A percentile compares a stretch with the other conserved stretches of the same genome.
Evolutionary conservation across 2,888 invertebrate species (phyloP).

Genomic region (Dysmachus trigonus): DNA sequence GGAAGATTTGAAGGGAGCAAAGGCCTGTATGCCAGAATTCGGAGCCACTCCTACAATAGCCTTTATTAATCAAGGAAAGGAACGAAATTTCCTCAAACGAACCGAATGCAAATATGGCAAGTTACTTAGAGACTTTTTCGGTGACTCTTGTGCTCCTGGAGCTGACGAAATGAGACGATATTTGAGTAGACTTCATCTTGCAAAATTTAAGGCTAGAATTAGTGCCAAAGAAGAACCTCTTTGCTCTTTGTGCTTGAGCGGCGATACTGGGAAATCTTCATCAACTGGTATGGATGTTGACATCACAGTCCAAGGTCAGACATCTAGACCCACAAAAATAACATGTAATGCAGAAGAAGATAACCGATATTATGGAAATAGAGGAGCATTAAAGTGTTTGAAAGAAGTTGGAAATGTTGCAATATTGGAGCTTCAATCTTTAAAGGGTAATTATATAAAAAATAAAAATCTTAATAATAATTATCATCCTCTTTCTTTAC

Average conservation of each 20-base stretch:
- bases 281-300: neutral
- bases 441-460: slow-evolving; percentile 59
- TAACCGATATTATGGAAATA: slow-evolving; percentile 70
- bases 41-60: slow-evolving; percentile 74
- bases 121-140: slow-evolving; percentile 68
- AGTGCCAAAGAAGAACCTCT: slow-evolving; percentile 53
- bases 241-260: slow-evolving; percentile 56
- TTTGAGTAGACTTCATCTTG: slow-evolving; percentile 46
- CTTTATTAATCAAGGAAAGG: slow-evolving; percentile 69
- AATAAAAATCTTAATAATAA: neutral
- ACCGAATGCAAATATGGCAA: slow-evolving; percentile 69
- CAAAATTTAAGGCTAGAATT: neutral
- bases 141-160: slow-evolving; percentile 71
- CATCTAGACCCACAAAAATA: slow-evolving; percentile 40
- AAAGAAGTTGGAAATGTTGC: slow-evolving; percentile 69
- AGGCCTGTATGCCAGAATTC: slow-evolving; percentile 74
- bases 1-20: slow-evolving; percentile 67
- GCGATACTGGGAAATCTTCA: neutral
- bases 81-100: slow-evolving; percentile 63
- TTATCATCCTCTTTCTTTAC: neutral
- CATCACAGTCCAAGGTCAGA: neutral
- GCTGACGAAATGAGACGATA: slow-evolving; percentile 66
- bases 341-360: slow-evolving; percentile 67
- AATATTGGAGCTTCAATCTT: slow-evolving; percentile 68
- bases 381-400: slow-evolving; percentile 71